Evolutionary conservation across 2,113 vertebrate genomes (phyloP), one percentile per base, ranked within the genome.

Genomic region (Xenopus borealis): DNA sequence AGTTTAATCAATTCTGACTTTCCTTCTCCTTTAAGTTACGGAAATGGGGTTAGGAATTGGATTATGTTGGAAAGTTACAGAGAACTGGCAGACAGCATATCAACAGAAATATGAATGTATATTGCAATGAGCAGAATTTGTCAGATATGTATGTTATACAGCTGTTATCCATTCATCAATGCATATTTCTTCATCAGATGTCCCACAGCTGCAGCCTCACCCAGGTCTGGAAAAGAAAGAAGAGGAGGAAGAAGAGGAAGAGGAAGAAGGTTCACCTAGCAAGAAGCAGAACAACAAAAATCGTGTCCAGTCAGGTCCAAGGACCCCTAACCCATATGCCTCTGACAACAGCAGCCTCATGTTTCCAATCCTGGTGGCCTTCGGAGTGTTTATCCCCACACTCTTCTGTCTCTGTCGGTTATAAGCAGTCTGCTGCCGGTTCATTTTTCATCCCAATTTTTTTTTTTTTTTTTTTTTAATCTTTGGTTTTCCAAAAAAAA

Each of bases 301-400:
- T 85, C 91, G 93, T 73, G 95, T 99, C 84, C 96, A 95, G 82
- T 99, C 97, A 0, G 97, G 97, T 47, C 96, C 96, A 18, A 92
- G 97, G 81, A 98, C 95, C 52, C 97, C 97, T 59, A 98, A 98
- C 85, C 97, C 97, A 7, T 99, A 99, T 61, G 96, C 97, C 66
- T 94, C 96, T 0, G 97, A 99, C 93, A 99, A 99, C 94, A 98
- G 97, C 94, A 99, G 97, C 93, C 93, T 99, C 82, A 99, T 98
- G 96, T 99, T 98, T 80, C 97, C 97, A 82, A 98, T 98, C 83
- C 86, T 98, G 40, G 96, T 98, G 91, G 96, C 95, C 78, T 99
- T 99, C 2, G 96, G 97, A 82, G 97, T 98, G 81, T 99, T 99
- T 92, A 98, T 99, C 86, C 97, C 97, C 78, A 98, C 96, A 74